Percentiles rank a stretch among this genome's conserved stretches.
Evolutionary conservation across 2,888 invertebrate genomes (phyloP).

Genomic region (Eumerus sabulonum): DNA sequence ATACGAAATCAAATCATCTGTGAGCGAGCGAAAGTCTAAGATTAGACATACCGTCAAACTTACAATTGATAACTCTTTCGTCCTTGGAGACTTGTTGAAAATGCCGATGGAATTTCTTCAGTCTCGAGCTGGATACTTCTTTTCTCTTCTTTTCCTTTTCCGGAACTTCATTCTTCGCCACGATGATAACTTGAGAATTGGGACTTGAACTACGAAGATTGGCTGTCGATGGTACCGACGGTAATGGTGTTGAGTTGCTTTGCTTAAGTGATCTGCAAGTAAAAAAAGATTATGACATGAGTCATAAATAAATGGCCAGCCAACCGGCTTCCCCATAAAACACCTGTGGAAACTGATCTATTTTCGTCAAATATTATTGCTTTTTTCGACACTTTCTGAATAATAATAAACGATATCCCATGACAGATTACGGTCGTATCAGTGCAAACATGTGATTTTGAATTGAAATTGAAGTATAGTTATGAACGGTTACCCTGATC

Average conservation of each 20-base stretch:
- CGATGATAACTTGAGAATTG: constrained; percentile 70
- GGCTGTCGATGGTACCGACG: constrained; percentile 71
- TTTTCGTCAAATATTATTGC: too few species aligned
- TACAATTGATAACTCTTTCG: constrained; percentile 92
- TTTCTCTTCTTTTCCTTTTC: constrained; percentile 78
- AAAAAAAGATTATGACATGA: constrained; percentile 4
- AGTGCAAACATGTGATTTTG: too few species aligned
- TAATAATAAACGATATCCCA: too few species aligned
- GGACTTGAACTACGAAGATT: constrained; percentile 75
- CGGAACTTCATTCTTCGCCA: constrained; percentile 71
- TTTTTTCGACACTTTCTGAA: too few species aligned
- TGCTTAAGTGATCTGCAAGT: constrained; percentile 72
- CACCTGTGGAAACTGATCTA: too few species aligned
- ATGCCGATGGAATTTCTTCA: constrained; percentile 93
- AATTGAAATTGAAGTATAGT: too few species aligned
- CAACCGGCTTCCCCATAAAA: too few species aligned
- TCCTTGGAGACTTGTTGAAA: constrained; percentile 91
- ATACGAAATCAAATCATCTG: constrained; percentile 74
- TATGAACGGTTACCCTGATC: too few species aligned
- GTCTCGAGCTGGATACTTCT: constrained; percentile 81
- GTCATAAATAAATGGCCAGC: background rate
- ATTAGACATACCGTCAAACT: constrained; percentile 77
- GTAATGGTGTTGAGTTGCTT: constrained; percentile 70
- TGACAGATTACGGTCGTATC: too few species aligned
- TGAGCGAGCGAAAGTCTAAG: too few species aligned